These are phyloP conservation scores for Pammene fasciana DNA, from an alignment of 2,888 invertebrate species.

Conservation along the genomic window DNA sequence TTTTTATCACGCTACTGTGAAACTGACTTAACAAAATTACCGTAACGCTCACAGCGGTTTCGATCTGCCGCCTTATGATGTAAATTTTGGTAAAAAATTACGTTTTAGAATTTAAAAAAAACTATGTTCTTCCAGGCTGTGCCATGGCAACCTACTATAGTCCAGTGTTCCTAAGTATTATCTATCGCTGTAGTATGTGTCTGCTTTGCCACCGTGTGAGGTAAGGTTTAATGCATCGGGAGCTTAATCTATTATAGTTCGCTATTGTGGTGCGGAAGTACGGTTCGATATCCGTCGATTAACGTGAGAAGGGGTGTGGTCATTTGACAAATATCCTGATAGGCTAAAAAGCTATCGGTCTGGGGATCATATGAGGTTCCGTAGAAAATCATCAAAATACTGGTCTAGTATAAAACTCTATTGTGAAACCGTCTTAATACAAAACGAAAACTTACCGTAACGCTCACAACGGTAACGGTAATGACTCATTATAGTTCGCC, in stretches of 20 bases:
- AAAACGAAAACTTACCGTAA: slow-evolving; percentile 27
- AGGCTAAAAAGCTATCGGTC: background rate
- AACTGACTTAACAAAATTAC: slow-evolving; percentile 16
- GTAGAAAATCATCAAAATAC: background rate
- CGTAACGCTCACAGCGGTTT: slow-evolving; percentile 41
- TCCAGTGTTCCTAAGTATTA: no score
- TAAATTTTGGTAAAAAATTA: no score
- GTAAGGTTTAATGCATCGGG: no score
- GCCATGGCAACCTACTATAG: no score
- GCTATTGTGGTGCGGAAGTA: slow-evolving; percentile 66
- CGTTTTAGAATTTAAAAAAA: no score
- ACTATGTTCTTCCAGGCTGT: no score
- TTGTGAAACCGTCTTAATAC: slow-evolving; percentile 18
- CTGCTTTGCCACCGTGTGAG: no score
- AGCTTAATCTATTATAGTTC: slow-evolving; percentile 69
- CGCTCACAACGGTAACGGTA: slow-evolving; percentile 49
- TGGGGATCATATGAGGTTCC: background rate
- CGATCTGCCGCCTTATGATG: no score
- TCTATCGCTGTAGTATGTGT: no score
- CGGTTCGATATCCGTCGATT: slow-evolving; percentile 55
- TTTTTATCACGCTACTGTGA: background rate
- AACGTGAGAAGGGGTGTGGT: slow-evolving; percentile 43
- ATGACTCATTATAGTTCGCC: slow-evolving; percentile 69
- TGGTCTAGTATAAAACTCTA: no score
- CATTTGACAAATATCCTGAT: slow-evolving; percentile 33